These are phyloP conservation scores for Scyliorhinus canicula DNA, from an alignment of 2,797 vertebrate species.

Conservation along the genomic window DNA sequence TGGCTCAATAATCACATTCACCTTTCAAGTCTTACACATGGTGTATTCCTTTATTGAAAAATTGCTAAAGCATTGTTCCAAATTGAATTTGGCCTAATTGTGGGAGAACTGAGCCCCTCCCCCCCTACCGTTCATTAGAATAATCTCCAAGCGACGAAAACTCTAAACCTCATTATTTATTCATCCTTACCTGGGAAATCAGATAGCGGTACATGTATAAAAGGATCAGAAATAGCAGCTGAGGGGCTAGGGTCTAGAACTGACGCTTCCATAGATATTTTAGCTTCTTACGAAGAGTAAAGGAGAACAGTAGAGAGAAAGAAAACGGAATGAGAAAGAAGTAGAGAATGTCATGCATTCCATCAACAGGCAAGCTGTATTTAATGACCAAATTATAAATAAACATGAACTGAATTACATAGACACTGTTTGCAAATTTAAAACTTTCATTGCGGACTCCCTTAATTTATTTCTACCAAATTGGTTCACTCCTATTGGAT, in stretches of 20 bases:
- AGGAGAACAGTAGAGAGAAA: conserved; percentile 28
- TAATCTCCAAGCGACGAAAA: background rate
- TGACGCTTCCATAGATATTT: conserved; percentile 65
- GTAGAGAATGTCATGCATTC: background rate
- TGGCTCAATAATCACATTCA: background rate
- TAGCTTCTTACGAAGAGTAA: conserved; percentile 53
- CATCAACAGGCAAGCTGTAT: background rate
- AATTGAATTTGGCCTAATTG: background rate
- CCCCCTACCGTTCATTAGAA: background rate
- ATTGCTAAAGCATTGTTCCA: background rate
- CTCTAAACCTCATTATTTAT: background rate
- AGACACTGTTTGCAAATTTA: background rate
- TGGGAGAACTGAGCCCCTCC: too few relatives aligned
- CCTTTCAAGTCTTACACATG: background rate
- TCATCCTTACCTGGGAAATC: conserved; percentile 72
- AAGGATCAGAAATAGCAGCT: conserved; percentile 77
- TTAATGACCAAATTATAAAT: background rate
- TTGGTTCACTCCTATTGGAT: background rate
- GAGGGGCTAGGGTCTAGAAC: conserved; percentile 60
- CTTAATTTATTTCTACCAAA: background rate
- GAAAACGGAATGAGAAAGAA: background rate
- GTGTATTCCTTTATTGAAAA: background rate
- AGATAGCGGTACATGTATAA: conserved; percentile 66
- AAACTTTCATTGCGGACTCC: background rate
- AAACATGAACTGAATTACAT: background rate